Evolutionary conservation across 2,113 vertebrate species (phyloP), one percentile per base, ranked within the genome.

Genomic region (Sebastes fasciatus): DNA sequence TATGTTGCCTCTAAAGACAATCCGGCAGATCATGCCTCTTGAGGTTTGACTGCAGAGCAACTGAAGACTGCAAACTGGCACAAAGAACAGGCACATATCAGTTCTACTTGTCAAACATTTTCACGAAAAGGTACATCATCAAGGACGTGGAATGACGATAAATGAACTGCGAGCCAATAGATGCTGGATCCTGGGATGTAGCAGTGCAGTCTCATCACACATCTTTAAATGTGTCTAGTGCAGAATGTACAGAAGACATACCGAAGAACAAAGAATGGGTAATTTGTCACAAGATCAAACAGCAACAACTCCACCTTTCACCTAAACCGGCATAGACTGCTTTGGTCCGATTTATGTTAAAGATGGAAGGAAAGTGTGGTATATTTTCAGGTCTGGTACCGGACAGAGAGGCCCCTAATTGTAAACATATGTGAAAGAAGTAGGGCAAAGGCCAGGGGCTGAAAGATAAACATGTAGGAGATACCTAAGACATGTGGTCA

Each of bases 151-250:
- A 52, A 52, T 52, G 1, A 52, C 51, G 4, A 14, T 52, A 52
- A 74, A 74, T 34, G 46, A 63, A 49, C 48, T 82, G 57, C 55
- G 34, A 61, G 40, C 64, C 11, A 61, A 82, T 45, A 65, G 48
- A 21, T 54, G 57, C 40, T 63, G 65, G 66, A 76, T 70, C 13
- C 40, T 70, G 4, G 55, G 73, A 55, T 60, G 62, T 13, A 72
- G 62, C 19, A 21, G 61, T 43, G 51, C 42, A 40, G 79, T 81
- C 1, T 64, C 40, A 3, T 71, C 77, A 26, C 26, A 71, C 34
- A 79, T 80, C 13, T 80, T 63, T 16, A 62, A 52, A 55, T 80
- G 69, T 65, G 61, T 74, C 1, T 66, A 40, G 9, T 79, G 67
- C 12, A 16, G 46, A 43, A 62, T 8, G 14, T 80, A 80, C 49